These are phyloP conservation scores for Carposina sasakii DNA, from an alignment of 1,140 invertebrate genomes.

Conservation along the genomic window DNA sequence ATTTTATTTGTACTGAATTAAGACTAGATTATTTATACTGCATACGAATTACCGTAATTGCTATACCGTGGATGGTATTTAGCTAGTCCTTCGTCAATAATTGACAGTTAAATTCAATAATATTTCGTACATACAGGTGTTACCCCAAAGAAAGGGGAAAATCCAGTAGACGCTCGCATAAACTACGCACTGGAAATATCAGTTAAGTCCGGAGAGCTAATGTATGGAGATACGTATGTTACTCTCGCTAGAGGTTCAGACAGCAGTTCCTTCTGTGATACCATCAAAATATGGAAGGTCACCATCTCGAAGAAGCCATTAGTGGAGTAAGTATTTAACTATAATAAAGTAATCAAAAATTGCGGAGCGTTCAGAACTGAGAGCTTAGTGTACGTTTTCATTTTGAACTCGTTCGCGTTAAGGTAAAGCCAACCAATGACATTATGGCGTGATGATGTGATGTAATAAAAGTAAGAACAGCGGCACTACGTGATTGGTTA, in stretches of 20 bases:
- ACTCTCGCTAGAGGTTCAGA: constrained; percentile 32
- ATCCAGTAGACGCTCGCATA: constrained; percentile 28
- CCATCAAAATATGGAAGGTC: constrained; percentile 34
- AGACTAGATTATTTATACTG: too few species aligned
- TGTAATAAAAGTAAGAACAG: too few species aligned
- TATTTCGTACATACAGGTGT: constrained; percentile 13
- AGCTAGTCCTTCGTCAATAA: not conserved
- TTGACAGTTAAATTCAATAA: not conserved
- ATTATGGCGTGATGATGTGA: too few species aligned
- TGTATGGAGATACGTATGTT: constrained; percentile 41
- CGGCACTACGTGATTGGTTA: too few species aligned
- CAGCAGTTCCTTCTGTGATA: constrained; percentile 39
- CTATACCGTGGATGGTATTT: constrained; percentile 8
- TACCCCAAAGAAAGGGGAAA: constrained; percentile 23
- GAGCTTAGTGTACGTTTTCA: too few species aligned
- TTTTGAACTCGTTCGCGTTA: too few species aligned
- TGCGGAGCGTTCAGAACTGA: too few species aligned
- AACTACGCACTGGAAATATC: constrained; percentile 37
- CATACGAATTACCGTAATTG: constrained; percentile 7
- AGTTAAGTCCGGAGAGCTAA: constrained; percentile 31
- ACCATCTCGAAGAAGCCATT: constrained; percentile 31
- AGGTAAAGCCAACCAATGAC: too few species aligned
- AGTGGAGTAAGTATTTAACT: constrained; percentile 36
- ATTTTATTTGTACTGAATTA: too few species aligned
- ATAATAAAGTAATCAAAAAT: too few species aligned